These are phyloP conservation scores for Aphelenchoides besseyi DNA, from an alignment of 1,140 invertebrate species.

Conservation along the genomic window DNA sequence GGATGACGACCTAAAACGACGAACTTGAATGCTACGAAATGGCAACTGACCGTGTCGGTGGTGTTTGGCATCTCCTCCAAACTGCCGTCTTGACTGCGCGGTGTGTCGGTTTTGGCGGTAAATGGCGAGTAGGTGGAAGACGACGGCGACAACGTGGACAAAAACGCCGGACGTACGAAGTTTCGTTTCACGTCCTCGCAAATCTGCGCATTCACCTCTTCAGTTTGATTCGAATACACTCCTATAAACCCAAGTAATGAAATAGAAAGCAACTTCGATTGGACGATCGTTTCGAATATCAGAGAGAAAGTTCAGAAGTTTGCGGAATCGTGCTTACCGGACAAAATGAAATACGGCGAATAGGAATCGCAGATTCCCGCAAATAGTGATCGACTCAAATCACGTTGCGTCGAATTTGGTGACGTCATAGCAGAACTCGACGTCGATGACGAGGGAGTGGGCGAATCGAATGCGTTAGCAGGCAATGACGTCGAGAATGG, in stretches of 20 bases:
- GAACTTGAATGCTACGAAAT: no score
- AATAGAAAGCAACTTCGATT: slow-evolving; percentile 5
- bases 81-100: background rate
- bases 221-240: slow-evolving; percentile 14
- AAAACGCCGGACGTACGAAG: background rate
- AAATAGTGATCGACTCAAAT: slow-evolving; percentile 46
- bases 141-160: slow-evolving; percentile 26
- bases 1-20: slow-evolving; percentile 8
- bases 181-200: slow-evolving; percentile 36
- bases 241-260: slow-evolving; percentile 3
- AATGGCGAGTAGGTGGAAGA: slow-evolving; percentile 14
- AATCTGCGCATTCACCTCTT: slow-evolving; percentile 40
- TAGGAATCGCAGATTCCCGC: slow-evolving; percentile 49
- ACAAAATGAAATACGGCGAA: slow-evolving; percentile 54
- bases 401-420: background rate
- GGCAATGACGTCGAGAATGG: background rate
- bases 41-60: no score
- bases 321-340: slow-evolving; percentile 37
- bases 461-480: background rate
- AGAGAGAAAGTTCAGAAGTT: no score
- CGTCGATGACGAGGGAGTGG: background rate
- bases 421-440: background rate
- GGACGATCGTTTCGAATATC: no score
- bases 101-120: background rate
- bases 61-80: no score